Evolutionary conservation across 1,140 invertebrate species (phyloP), one percentile per base, ranked within the genome.

Genomic region (Aphelinus certus): DNA sequence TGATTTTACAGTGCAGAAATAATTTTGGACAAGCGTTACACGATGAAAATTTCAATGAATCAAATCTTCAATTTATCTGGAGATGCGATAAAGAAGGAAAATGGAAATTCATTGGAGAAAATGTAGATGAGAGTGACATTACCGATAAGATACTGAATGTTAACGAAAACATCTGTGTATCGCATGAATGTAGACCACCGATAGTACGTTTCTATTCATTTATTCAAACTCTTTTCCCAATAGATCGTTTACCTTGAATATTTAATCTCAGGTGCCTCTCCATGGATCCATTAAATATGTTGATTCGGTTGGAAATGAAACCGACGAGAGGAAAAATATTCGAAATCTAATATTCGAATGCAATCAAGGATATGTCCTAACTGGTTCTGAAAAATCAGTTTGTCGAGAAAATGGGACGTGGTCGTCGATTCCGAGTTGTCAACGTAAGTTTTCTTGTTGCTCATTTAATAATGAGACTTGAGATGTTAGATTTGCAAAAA

Each of bases 381-480:
- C 78, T 55, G 89, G 88, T 5, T 71, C 77, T 7, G 83, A 85
- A 77, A 76, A 67, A 62, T 83, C 83, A 10, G 79, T 77, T 42
- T 90, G 89, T 73, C 82, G 85, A 43, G 26, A 84, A n/a, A 83
- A 88, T 73, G 85, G 86, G 2, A 87, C 83, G 49, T 90, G 89
- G 89, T 86, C 86, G 10, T 70, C 79, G 43, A 82, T 85, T 76
- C 83, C 88, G 43, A 77, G 68, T 7, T 90, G 89, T 76, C 77
- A 83, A 81, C 81, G 85, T 86, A 78, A 82, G 80, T 71, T 47
- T 43, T 26, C 26, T 26, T 26, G 26, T 26, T 26, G 26, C 26
- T 26, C 26, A 26, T 26, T 26, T 26, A 26, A 26, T 26, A 26
- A 26, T 26, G 26, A 26, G 26, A 26, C 26, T 26, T 26, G 26